phyloP scores from a whole-genome alignment of 1,140 invertebrate species.

The Drosophila chauvacae region DNA sequence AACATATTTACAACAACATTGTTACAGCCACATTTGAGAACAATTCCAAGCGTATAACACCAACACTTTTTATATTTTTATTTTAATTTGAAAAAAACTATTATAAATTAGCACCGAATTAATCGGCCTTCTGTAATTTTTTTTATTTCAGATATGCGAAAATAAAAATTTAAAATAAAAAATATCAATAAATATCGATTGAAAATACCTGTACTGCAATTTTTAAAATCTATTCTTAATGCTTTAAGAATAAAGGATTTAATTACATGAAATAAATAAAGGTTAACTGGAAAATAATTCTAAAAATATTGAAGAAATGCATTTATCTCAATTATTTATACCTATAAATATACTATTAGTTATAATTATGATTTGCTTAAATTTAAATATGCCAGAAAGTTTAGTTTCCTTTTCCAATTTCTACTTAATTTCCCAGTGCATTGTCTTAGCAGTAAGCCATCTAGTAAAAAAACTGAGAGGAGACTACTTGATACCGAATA shows the following conservation, averaged over 20 bases:
- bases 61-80: too few relatives aligned
- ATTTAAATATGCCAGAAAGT: accelerated
- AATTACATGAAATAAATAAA: not conserved
- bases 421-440: not conserved
- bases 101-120: too few relatives aligned
- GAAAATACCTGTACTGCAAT: too few relatives aligned
- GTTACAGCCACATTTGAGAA: too few relatives aligned
- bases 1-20: too few relatives aligned
- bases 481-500: conserved; percentile 27
- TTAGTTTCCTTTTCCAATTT: not conserved
- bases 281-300: not conserved
- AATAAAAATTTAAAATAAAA: not conserved
- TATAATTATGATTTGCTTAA: not conserved
- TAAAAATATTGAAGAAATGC: not conserved
- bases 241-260: not conserved
- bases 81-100: too few relatives aligned
- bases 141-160: too few relatives aligned
- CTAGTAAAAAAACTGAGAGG: conserved; percentile 6
- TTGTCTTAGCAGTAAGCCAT: conserved; percentile 1
- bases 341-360: not conserved
- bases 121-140: too few relatives aligned
- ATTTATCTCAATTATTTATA: too few relatives aligned
- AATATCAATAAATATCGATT: not conserved
- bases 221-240: too few relatives aligned
- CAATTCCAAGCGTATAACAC: too few relatives aligned